Evolutionary conservation across 2,797 vertebrate species (phyloP).

Genomic region (Channa striata): DNA sequence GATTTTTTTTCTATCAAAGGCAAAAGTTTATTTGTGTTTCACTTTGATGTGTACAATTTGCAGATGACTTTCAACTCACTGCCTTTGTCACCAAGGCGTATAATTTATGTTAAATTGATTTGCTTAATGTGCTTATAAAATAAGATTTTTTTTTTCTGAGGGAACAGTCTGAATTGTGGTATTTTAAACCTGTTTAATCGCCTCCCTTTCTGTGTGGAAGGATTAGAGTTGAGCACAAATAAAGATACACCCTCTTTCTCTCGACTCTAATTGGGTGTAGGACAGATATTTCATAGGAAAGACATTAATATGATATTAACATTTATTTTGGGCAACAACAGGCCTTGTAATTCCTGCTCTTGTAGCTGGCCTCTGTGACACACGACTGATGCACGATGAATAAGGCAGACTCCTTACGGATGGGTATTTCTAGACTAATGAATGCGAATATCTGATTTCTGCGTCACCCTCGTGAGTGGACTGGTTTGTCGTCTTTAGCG

Average conservation of each 20-base stretch:
- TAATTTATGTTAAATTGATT: slow-evolving; percentile 92
- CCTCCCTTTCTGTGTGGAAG: slow-evolving; percentile 80
- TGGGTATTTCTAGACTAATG: slow-evolving; percentile 14
- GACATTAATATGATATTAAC: slow-evolving; percentile 77
- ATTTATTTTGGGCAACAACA: slow-evolving; percentile 70
- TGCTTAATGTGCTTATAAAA: slow-evolving; percentile 89
- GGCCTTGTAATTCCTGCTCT: slow-evolving; percentile 52
- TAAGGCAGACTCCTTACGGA: neutral
- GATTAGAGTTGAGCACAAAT: slow-evolving; percentile 82
- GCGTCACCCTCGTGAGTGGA: neutral
- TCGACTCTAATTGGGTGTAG: slow-evolving; percentile 78
- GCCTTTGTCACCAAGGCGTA: slow-evolving; percentile 84
- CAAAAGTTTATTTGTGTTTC: slow-evolving; percentile 85
- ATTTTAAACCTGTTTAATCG: slow-evolving; percentile 88
- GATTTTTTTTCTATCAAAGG: slow-evolving; percentile 70
- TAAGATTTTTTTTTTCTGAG: slow-evolving; percentile 79
- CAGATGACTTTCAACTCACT: slow-evolving; percentile 84
- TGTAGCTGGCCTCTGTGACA: slow-evolving; percentile 27
- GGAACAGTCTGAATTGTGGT: slow-evolving; percentile 83
- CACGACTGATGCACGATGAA: neutral
- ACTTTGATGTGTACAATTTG: slow-evolving; percentile 87
- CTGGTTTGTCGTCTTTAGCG: slow-evolving; percentile 10
- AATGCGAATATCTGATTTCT: slow-evolving; percentile 27
- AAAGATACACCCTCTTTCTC: slow-evolving; percentile 77
- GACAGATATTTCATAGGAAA: slow-evolving; percentile 68